These are phyloP conservation scores for Sthenelais limicola DNA, from an alignment of 2,888 invertebrate genomes.

Conservation along the genomic window DNA sequence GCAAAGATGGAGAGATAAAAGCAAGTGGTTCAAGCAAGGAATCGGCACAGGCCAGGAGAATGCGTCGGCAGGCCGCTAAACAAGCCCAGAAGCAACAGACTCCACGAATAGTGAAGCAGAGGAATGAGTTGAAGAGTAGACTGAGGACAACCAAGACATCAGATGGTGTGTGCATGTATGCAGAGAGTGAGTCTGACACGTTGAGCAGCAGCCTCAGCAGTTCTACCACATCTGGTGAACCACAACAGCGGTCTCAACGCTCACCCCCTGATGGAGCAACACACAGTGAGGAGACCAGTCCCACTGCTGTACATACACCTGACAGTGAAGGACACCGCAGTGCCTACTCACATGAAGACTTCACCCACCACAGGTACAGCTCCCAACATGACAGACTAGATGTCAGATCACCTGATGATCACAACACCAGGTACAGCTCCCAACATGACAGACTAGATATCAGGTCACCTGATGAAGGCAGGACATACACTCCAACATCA, in stretches of 20 bases:
- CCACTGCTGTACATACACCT: too few relatives aligned
- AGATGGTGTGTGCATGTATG: constrained; percentile 43
- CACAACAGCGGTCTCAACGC: not conserved
- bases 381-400: too few relatives aligned
- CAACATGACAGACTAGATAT: too few relatives aligned
- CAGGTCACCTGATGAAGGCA: too few relatives aligned
- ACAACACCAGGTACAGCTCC: too few relatives aligned
- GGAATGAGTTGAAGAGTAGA: constrained; percentile 51
- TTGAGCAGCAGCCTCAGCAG: constrained; percentile 31
- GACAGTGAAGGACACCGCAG: too few relatives aligned
- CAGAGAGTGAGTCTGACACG: constrained; percentile 49
- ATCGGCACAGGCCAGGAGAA: constrained; percentile 11
- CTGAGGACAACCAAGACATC: constrained; percentile 39
- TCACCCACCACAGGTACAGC: too few relatives aligned
- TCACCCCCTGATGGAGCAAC: constrained; percentile 29
- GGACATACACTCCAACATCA: too few relatives aligned
- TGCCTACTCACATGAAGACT: too few relatives aligned
- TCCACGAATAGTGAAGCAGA: constrained; percentile 56
- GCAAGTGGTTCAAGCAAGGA: not conserved
- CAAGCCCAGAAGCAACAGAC: constrained; percentile 46
- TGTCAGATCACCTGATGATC: too few relatives aligned
- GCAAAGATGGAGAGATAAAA: constrained; percentile 42
- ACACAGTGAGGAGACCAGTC: constrained; percentile 1
- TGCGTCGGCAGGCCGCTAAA: constrained; percentile 38
- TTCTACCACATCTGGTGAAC: constrained; percentile 14